These are phyloP conservation scores for Coptotermes formosanus DNA, from an alignment of 1,140 invertebrate genomes.

Conservation along the genomic window DNA sequence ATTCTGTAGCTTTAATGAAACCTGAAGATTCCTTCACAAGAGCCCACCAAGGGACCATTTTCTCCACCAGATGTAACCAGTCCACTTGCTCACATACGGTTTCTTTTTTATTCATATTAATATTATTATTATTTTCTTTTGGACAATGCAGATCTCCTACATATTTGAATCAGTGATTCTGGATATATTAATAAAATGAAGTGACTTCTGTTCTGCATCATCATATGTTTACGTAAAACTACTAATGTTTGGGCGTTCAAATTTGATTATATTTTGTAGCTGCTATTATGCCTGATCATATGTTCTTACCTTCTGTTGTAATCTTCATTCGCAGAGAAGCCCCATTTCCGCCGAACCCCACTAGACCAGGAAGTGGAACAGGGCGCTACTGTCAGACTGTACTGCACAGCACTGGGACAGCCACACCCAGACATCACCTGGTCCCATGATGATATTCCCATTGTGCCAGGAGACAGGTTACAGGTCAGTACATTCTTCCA, in stretches of 20 bases:
- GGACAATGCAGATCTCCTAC: no score
- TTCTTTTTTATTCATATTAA: no score
- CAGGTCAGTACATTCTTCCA: background rate
- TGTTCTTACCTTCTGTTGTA: background rate
- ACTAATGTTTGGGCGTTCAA: background rate
- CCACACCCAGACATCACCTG: conserved; percentile 68
- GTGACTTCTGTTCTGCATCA: background rate
- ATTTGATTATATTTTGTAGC: no score
- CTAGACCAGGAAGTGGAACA: conserved; percentile 31
- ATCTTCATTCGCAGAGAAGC: conserved; percentile 19
- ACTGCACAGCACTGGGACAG: conserved; percentile 65
- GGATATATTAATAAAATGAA: no score
- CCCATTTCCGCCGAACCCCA: conserved; percentile 33
- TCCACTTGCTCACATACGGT: no score
- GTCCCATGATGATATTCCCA: conserved; percentile 62
- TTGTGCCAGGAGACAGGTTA: conserved; percentile 17
- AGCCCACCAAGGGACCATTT: no score
- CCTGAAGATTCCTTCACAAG: no score
- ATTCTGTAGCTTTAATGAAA: no score
- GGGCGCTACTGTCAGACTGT: conserved; percentile 55
- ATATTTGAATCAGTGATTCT: no score
- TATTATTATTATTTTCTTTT: no score
- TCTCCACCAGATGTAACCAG: no score
- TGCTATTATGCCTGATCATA: no score
- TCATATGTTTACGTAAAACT: background rate